phyloP scores from a whole-genome alignment of 2,888 invertebrate species.

The Flexamia atlantica region DNA sequence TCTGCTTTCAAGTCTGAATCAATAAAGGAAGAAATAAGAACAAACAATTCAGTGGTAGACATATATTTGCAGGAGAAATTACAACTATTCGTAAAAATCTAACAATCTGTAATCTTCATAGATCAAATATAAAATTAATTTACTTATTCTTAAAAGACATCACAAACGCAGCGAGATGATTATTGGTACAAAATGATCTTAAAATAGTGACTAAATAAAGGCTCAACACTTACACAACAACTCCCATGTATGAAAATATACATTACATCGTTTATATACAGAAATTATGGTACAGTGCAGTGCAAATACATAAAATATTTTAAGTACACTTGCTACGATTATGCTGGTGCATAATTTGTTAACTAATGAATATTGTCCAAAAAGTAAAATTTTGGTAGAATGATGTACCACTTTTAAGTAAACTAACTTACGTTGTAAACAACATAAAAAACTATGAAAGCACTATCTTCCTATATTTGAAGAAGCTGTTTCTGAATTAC shows the following conservation, averaged over 20 bases:
- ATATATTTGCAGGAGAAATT: slow-evolving; percentile 54
- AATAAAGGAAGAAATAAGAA: background rate
- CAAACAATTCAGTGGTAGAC: background rate
- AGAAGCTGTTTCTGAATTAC: background rate
- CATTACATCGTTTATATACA: slow-evolving; percentile 45
- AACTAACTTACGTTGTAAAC: background rate
- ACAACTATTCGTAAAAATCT: slow-evolving; percentile 54
- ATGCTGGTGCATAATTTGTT: slow-evolving; percentile 12
- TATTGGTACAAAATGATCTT: slow-evolving; percentile 53
- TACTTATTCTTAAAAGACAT: slow-evolving; percentile 46
- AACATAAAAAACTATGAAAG: slow-evolving; percentile 2
- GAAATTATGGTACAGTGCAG: slow-evolving; percentile 45
- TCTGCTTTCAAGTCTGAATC: too few relatives aligned
- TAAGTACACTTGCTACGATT: slow-evolving; percentile 55
- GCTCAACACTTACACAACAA: slow-evolving; percentile 21
- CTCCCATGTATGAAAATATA: slow-evolving; percentile 49
- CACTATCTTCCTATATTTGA: background rate
- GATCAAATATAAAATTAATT: slow-evolving; percentile 52
- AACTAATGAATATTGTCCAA: slow-evolving; percentile 30
- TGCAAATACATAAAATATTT: slow-evolving; percentile 30
- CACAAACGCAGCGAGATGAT: slow-evolving; percentile 53
- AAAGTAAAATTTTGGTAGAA: background rate
- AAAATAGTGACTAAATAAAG: slow-evolving; percentile 51
- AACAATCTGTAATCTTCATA: slow-evolving; percentile 31
- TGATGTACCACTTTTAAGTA: background rate